Evolutionary conservation across 2,113 vertebrate genomes (phyloP).

Genomic region (Calypte anna): DNA sequence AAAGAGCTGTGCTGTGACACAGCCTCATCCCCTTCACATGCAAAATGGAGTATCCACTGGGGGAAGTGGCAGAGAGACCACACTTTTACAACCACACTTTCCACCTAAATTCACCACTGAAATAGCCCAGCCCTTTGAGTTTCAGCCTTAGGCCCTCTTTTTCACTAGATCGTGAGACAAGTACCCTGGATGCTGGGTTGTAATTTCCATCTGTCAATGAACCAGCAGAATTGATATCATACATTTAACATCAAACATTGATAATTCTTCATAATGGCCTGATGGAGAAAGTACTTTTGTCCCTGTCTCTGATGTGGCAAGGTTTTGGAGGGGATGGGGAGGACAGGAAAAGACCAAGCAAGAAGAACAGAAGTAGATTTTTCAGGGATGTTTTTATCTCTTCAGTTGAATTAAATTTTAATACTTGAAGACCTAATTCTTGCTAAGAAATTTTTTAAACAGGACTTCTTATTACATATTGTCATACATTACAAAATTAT

Average conservation of each 20-base stretch:
- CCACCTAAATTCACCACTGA: not conserved
- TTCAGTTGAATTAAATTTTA: not conserved
- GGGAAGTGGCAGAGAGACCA: not conserved
- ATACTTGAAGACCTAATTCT: not conserved
- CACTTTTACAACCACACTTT: not conserved
- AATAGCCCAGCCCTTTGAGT: not conserved
- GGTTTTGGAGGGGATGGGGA: not conserved
- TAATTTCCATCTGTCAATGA: not conserved
- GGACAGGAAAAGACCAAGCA: not conserved
- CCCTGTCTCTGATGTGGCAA: not conserved
- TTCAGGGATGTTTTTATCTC: not conserved
- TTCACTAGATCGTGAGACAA: not conserved
- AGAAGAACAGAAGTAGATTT: not conserved
- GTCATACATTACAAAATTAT: not conserved
- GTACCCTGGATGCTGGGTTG: not conserved
- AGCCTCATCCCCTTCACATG: not conserved
- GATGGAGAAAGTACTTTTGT: not conserved
- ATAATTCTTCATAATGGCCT: not conserved
- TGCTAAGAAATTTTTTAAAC: not conserved
- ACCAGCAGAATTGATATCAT: not conserved
- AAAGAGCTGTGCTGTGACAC: not conserved
- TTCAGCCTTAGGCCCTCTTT: not conserved
- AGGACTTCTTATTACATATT: not conserved
- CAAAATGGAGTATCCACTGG: accelerated
- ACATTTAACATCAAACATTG: not conserved